Conservation (phyloP, 2,797 vertebrate species). For the Ctenopoma multispine region DNA sequence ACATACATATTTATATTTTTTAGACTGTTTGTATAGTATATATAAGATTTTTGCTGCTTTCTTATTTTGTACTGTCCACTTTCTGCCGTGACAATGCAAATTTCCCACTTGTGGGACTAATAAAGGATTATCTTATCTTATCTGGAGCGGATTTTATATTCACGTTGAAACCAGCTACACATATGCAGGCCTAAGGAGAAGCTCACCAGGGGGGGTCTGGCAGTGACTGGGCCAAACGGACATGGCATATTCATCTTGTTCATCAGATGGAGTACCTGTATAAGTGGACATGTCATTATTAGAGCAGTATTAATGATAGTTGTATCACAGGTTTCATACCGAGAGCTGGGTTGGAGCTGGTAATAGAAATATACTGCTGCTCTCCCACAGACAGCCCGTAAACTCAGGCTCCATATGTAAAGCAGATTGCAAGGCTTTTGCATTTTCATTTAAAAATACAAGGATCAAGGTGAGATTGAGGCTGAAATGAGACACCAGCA, state of each 20-base stretch:
- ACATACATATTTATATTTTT: too few relatives aligned
- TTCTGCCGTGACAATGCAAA: too few relatives aligned
- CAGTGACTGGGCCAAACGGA: conserved; percentile 93
- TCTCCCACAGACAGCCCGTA: conserved; percentile 49
- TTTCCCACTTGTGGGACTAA: too few relatives aligned
- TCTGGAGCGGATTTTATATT: too few relatives aligned
- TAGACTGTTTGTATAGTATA: too few relatives aligned
- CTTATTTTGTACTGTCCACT: too few relatives aligned
- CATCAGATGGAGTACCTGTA: conserved; percentile 98
- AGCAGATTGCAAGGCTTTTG: conserved; percentile 66
- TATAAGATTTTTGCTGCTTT: too few relatives aligned
- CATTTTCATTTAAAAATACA: conserved; percentile 66
- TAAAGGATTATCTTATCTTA: too few relatives aligned
- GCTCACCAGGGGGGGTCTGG: conserved; percentile 91
- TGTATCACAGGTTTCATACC: conserved; percentile 21
- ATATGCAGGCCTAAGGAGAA: fast-evolving
- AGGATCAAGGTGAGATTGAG: conserved; percentile 67
- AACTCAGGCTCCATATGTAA: conserved; percentile 67
- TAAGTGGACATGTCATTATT: conserved; percentile 24
- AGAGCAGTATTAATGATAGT: conserved; percentile 11
- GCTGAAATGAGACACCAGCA: conserved; percentile 46
- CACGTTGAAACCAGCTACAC: not conserved
- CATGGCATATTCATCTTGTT: conserved; percentile 99
- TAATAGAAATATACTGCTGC: conserved; percentile 56
- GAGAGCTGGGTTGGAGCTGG: conserved; percentile 7